Percentiles rank a stretch among this genome's conserved stretches.
Conservation (phyloP, 2,888 invertebrate genomes). For the Yponomeuta malinellus region DNA sequence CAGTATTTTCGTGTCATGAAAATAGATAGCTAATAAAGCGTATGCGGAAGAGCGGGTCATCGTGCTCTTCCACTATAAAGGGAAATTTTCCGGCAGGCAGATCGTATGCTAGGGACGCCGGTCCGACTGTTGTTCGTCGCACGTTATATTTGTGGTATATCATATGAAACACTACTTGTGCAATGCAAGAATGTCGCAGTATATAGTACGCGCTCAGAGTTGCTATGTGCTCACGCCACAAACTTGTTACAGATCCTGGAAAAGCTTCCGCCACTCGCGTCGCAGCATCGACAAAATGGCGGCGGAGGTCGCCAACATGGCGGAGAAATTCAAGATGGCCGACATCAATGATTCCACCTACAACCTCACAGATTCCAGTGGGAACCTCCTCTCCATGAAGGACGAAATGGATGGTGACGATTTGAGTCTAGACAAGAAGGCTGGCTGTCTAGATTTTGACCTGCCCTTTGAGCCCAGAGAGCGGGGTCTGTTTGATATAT, state of each 20-base stretch:
- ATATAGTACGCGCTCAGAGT: too few species aligned
- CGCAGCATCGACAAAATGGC: constrained; percentile 38
- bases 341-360: constrained; percentile 46
- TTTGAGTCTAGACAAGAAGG: constrained; percentile 56
- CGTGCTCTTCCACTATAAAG: too few species aligned
- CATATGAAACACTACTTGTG: too few species aligned
- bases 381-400: constrained; percentile 47
- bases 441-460: constrained; percentile 57
- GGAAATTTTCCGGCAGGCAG: too few species aligned
- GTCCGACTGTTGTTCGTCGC: too few species aligned
- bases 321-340: constrained; percentile 38
- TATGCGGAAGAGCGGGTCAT: too few species aligned
- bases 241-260: constrained; percentile 47
- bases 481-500: constrained; percentile 78
- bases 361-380: constrained; percentile 51
- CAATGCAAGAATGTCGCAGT: too few species aligned
- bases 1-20: too few species aligned
- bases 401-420: constrained; percentile 42
- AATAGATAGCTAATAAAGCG: too few species aligned
- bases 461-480: constrained; percentile 56
- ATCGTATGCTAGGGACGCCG: too few species aligned
- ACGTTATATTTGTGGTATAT: too few species aligned
- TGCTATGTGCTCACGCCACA: too few species aligned
- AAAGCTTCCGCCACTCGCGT: constrained; percentile 61
- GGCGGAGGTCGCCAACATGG: constrained; percentile 2